Percentiles rank a stretch among this genome's conserved stretches.
These are phyloP conservation scores for Sebastes nivosus DNA, from an alignment of 2,797 vertebrate genomes.

Conservation along the genomic window DNA sequence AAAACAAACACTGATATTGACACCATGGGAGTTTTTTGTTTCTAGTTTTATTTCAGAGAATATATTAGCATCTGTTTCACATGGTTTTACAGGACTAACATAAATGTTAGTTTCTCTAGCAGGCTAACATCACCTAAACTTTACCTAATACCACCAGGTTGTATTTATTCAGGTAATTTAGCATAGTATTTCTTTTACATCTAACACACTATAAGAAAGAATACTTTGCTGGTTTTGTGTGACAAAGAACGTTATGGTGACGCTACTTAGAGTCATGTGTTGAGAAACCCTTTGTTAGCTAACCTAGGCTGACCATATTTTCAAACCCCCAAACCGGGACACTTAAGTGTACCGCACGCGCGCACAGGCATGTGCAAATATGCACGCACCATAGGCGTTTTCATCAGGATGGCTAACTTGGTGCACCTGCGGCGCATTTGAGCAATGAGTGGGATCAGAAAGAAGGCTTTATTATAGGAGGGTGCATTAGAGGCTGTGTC, in stretches of 20 bases:
- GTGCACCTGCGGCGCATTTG: too few relatives aligned
- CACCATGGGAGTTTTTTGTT: neutral
- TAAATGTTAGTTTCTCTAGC: neutral
- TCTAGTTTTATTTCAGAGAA: neutral
- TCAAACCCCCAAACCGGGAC: too few relatives aligned
- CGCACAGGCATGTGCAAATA: too few relatives aligned
- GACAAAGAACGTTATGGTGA: neutral
- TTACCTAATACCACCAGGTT: neutral
- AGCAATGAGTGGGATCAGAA: too few relatives aligned
- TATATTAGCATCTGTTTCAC: neutral
- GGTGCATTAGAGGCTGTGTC: too few relatives aligned
- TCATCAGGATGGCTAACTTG: too few relatives aligned
- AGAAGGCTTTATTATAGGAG: too few relatives aligned
- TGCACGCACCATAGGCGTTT: too few relatives aligned
- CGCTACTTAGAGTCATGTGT: neutral
- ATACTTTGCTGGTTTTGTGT: neutral
- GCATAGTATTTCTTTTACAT: neutral
- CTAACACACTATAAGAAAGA: neutral
- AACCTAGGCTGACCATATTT: too few relatives aligned
- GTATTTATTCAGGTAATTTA: neutral
- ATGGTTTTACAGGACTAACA: neutral
- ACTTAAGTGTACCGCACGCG: too few relatives aligned
- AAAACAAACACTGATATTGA: too few relatives aligned
- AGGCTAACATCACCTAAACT: neutral
- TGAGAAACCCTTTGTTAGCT: too few relatives aligned